Evolutionary conservation across 2,113 vertebrate species (phyloP).

Genomic region (Butorides virescens): DNA sequence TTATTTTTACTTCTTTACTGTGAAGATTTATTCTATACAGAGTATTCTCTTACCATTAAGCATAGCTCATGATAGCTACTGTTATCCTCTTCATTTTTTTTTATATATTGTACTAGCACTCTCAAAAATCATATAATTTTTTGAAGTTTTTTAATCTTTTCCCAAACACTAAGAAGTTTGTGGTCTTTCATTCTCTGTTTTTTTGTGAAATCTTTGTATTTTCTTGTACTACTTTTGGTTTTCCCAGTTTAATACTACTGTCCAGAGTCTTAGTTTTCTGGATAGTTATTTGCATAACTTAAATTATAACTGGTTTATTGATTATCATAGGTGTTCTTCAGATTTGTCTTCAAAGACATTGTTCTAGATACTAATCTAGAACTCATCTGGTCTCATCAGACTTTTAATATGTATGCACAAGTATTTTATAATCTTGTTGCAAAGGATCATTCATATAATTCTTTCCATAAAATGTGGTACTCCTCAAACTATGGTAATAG

Average conservation of each 20-base stretch:
- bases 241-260: neutral
- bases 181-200: neutral
- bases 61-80: neutral
- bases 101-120: neutral
- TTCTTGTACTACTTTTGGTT: neutral
- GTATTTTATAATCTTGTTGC: neutral
- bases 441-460: neutral
- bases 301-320: neutral
- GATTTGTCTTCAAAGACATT: neutral
- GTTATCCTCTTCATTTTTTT: neutral
- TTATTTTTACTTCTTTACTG: neutral
- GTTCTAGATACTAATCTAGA: neutral
- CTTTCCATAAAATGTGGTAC: neutral
- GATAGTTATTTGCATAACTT: neutral
- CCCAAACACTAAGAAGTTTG: neutral
- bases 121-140: neutral
- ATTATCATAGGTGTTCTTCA: neutral
- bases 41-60: neutral
- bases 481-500: neutral
- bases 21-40: neutral
- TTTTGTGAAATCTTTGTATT: neutral
- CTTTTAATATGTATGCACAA: neutral
- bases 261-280: neutral
- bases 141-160: neutral
- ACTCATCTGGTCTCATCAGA: neutral